Base-by-base conservation (phyloP, 2,888 invertebrate genomes). In the Bombyx huttoni region DNA sequence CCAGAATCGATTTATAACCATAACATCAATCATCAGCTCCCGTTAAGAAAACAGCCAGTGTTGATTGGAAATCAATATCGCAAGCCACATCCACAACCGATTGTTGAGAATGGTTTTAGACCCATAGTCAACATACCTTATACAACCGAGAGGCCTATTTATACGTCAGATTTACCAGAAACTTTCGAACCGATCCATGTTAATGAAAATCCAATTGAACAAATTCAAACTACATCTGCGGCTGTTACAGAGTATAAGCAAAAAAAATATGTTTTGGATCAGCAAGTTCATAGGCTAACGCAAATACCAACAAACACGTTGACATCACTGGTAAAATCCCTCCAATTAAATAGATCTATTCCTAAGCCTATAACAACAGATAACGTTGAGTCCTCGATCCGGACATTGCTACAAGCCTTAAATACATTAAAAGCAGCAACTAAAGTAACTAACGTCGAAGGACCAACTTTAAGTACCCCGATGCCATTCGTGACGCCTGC, bases 321-420 rank as follows among this genome's bases (percentile, higher is more conserved):
- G 40, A 40, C 40, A 40, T 40, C 40, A 40, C 7, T 40, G 12
- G 12, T 94, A 46, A 92, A 92, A 68, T 92, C 94, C 53, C 81
- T 95, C 34, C 94, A 94, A 73, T 84, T 93, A 13, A 92, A 92
- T 61, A 94, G 94, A 75, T 92, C 93, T 48, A 82, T 96, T 60
- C 95, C 95, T 0, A 92, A 93, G 60, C 92, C 91, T 8, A 88
- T 95, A 34, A 94, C 93, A 6, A 90, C 92, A 51, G 93, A 94
- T 59, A 95, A 95, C 65, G 92, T 95, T 49, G 94, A 94, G 61
- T 91, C 93, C 56, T 95, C 94, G 49, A 93, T 96, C 57, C 91
- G 90, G 68, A 95, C 94, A 0, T 81, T 96, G 54, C 90, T 95
- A 12, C 93, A 92, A 70, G 94, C 95, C 54, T 78, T 96, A 50